Conservation (phyloP, 2,113 vertebrate genomes). For the Thamnaconus septentrionalis region DNA sequence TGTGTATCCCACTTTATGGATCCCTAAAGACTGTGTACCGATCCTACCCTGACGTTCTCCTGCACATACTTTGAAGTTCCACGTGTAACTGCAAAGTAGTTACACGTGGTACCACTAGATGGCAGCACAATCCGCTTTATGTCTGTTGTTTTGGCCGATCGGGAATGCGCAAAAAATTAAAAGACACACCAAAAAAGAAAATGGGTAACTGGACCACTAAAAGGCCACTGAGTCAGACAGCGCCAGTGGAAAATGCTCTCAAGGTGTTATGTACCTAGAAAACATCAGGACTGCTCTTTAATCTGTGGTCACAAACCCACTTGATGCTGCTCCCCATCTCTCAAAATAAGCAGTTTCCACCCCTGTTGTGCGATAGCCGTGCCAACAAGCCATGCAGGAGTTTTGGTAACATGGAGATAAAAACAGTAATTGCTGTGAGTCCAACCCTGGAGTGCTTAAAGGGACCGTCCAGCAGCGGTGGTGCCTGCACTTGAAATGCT, state of each 20-base stretch:
- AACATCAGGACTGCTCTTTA: not conserved
- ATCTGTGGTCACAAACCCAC: not conserved
- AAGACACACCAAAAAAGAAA: not conserved
- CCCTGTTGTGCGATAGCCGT: constrained; percentile 1
- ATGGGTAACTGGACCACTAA: too few species aligned
- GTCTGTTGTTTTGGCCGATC: constrained; percentile 5
- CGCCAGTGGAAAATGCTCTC: not conserved
- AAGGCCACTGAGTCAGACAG: constrained; percentile 8
- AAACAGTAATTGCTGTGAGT: constrained; percentile 25
- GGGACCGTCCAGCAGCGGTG: constrained; percentile 41
- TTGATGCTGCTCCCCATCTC: not conserved
- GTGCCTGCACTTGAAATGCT: constrained; percentile 41
- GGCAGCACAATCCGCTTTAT: constrained; percentile 64
- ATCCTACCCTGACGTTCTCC: too few species aligned
- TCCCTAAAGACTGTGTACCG: too few species aligned
- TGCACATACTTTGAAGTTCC: too few species aligned
- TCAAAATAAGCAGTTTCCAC: not conserved
- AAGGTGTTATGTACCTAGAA: not conserved
- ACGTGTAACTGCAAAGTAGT: too few species aligned
- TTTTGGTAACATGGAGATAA: constrained; percentile 30
- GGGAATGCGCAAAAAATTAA: constrained; percentile 25
- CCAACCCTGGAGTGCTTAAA: constrained; percentile 31
- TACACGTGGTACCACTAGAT: constrained; percentile 62
- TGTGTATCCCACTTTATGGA: too few species aligned
- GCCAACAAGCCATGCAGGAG: constrained; percentile 17